Conservation (phyloP, 2,888 invertebrate genomes). For the Apodemia duryi region DNA sequence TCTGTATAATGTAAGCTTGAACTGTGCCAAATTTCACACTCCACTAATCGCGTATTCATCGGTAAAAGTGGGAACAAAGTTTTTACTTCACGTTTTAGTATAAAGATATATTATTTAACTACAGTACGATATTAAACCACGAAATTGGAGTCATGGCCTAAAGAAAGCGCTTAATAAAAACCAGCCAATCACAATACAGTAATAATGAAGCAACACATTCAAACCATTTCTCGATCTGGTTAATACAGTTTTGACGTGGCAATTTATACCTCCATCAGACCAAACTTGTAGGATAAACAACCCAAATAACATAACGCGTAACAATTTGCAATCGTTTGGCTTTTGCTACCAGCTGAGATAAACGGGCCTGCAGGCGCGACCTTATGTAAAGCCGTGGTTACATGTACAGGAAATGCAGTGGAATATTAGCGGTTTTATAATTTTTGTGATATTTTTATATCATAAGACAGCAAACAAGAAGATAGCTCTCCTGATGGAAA, state of each 20-base stretch:
- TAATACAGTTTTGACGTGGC: conserved; percentile 2
- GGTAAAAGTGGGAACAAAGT: too few species aligned
- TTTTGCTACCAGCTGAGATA: conserved; percentile 26
- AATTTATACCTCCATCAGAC: conserved; percentile 24
- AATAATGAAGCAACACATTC: not conserved
- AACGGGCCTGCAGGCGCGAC: conserved; percentile 23
- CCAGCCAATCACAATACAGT: not conserved
- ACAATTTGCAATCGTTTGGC: conserved; percentile 29
- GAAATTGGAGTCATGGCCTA: too few species aligned
- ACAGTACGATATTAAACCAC: too few species aligned
- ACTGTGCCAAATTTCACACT: too few species aligned
- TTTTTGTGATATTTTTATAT: too few species aligned
- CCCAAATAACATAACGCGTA: conserved; percentile 28
- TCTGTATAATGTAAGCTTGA: too few species aligned
- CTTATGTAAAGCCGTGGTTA: conserved; percentile 17
- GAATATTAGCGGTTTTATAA: too few species aligned
- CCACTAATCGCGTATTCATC: too few species aligned
- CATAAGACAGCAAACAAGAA: too few species aligned
- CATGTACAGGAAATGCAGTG: not conserved
- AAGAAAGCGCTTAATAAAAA: not conserved
- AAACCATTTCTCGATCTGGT: conserved; percentile 4
- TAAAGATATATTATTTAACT: too few species aligned
- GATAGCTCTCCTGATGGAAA: too few species aligned
- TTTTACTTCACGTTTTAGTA: too few species aligned
- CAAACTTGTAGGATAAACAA: conserved; percentile 29